Percentiles rank a stretch among this genome's conserved stretches.
Evolutionary conservation across 2,797 vertebrate genomes (phyloP).

Genomic region (Sylvia borin): DNA sequence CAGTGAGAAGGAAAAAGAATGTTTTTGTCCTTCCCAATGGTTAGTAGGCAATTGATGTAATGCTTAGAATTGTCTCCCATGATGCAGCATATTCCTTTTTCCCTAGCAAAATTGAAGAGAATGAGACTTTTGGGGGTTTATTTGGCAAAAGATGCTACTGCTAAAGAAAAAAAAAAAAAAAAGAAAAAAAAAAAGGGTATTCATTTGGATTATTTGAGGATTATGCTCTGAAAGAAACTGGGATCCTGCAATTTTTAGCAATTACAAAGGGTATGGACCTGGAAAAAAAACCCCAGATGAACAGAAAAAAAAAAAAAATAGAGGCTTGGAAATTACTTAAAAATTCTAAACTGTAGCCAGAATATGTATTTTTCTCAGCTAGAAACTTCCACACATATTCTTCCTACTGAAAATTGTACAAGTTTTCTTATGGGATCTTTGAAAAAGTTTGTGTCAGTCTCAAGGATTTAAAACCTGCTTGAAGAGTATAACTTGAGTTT

Average conservation of each 20-base stretch:
- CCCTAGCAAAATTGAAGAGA: background rate
- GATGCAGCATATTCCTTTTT: background rate
- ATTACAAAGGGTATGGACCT: background rate
- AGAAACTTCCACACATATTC: background rate
- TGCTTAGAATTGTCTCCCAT: background rate
- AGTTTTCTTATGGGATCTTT: slow-evolving; percentile 1
- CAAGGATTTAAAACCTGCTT: slow-evolving; percentile 17
- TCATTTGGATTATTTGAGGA: background rate
- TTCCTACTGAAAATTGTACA: background rate
- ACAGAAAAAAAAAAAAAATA: background rate
- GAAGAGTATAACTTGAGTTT: background rate
- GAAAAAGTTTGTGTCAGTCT: slow-evolving; percentile 22
- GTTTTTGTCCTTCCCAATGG: background rate
- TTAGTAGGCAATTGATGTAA: background rate
- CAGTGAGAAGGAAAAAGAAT: background rate
- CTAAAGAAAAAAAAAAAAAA: background rate
- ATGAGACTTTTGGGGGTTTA: background rate
- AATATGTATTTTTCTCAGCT: background rate
- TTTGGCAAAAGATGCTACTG: background rate
- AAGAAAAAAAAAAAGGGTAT: background rate
- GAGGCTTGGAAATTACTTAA: background rate
- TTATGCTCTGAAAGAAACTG: background rate
- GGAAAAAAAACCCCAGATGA: background rate
- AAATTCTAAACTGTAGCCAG: background rate
- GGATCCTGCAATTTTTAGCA: background rate